Conservation (phyloP, 2,888 invertebrate genomes). For the Andrena haemorrhoa region DNA sequence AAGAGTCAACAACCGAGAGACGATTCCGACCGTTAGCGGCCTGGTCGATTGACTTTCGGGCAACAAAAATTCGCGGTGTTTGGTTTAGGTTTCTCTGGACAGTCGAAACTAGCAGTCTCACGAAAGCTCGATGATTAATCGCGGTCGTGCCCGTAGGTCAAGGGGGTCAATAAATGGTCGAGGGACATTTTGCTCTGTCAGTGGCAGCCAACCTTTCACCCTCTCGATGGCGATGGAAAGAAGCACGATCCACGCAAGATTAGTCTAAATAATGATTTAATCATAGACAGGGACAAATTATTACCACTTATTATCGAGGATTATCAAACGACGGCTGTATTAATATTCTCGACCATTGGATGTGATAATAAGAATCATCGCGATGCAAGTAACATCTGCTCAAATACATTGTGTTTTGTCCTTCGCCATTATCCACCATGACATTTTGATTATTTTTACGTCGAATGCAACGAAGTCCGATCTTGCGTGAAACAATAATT, state of each 20-base stretch:
- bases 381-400: not conserved
- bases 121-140: slow-evolving; percentile 45
- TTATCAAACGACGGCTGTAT: not conserved
- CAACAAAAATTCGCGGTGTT: not conserved
- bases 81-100: slow-evolving; percentile 22
- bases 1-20: slow-evolving; percentile 21
- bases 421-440: too few species aligned
- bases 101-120: slow-evolving; percentile 38
- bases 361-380: not conserved
- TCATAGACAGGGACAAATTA: slow-evolving; percentile 4
- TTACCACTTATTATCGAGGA: not conserved
- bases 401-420: too few species aligned
- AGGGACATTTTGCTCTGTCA: slow-evolving; percentile 44
- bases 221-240: slow-evolving; percentile 3
- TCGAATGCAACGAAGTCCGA: too few species aligned
- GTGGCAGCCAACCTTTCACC: slow-evolving; percentile 23
- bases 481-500: too few species aligned
- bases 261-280: not conserved
- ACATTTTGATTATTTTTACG: too few species aligned
- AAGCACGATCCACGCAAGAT: not conserved
- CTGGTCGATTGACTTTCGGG: not conserved
- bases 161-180: slow-evolving; percentile 29
- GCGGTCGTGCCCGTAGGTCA: slow-evolving; percentile 19
- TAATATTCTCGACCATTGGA: not conserved
- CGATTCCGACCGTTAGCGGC: slow-evolving; percentile 1